Percentiles rank a stretch among this genome's conserved stretches.
Evolutionary conservation across 1,140 invertebrate species (phyloP).

Genomic region (Trigoniulus corallinus): DNA sequence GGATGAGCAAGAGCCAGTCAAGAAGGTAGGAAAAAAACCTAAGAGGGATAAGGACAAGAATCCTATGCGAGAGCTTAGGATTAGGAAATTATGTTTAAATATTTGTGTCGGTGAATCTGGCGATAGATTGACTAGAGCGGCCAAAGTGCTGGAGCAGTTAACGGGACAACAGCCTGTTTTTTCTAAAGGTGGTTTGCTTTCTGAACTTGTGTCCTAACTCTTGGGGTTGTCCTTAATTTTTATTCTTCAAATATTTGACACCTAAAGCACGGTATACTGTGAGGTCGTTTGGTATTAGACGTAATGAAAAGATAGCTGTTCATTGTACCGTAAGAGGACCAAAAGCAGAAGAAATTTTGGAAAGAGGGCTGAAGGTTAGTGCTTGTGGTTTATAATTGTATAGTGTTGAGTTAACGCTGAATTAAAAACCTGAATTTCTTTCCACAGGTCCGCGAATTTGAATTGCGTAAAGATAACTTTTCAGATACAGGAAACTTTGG

Average conservation of each 20-base stretch:
- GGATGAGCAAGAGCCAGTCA: no score
- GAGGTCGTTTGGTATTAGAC: slow-evolving; percentile 94
- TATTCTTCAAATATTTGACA: no score
- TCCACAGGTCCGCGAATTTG: slow-evolving; percentile 87
- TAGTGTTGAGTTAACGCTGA: no score
- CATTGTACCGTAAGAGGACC: slow-evolving; percentile 97
- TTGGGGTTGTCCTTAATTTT: no score
- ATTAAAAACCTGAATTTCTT: slow-evolving; percentile 14
- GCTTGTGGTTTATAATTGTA: slow-evolving; percentile 8
- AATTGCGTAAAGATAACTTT: slow-evolving; percentile 95
- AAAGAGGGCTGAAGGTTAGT: slow-evolving; percentile 86
- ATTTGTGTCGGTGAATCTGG: slow-evolving; percentile 99
- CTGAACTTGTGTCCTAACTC: no score
- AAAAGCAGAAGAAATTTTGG: slow-evolving; percentile 98
- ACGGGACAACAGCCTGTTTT: slow-evolving; percentile 98
- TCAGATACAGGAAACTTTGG: slow-evolving; percentile 98
- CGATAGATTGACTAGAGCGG: slow-evolving; percentile 88
- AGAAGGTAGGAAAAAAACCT: neutral
- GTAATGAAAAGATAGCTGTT: slow-evolving; percentile 99
- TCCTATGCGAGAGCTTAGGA: slow-evolving; percentile 90
- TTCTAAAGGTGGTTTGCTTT: slow-evolving; percentile 82
- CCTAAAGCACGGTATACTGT: slow-evolving; percentile 98
- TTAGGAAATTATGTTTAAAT: slow-evolving; percentile 94
- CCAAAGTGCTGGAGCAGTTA: slow-evolving; percentile 97
- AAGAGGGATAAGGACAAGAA: slow-evolving; percentile 75